Evolutionary conservation across 2,113 vertebrate species (phyloP).

Genomic region (Lasiurus borealis): DNA sequence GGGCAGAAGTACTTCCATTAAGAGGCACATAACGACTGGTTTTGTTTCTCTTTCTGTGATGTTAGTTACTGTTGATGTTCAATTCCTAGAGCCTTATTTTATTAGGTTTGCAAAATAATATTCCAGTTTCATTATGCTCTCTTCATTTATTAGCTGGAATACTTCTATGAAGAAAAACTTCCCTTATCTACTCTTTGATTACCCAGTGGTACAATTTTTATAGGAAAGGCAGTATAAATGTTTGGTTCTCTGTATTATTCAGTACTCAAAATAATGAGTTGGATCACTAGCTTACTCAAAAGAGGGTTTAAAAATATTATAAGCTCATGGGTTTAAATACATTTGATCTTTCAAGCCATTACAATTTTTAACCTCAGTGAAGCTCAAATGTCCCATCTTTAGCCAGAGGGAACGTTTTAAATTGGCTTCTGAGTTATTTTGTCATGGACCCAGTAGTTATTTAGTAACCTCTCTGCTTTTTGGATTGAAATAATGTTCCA

Average conservation of each 20-base stretch:
- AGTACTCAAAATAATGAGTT: slow-evolving; percentile 52
- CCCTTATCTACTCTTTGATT: slow-evolving; percentile 51
- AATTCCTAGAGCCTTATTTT: slow-evolving; percentile 58
- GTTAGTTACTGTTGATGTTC: slow-evolving; percentile 39
- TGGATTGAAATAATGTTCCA: not conserved
- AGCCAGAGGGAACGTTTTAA: not conserved
- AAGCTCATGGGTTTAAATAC: slow-evolving; percentile 61
- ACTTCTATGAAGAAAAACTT: slow-evolving; percentile 51
- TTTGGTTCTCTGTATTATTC: slow-evolving; percentile 46
- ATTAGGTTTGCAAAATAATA: slow-evolving; percentile 63
- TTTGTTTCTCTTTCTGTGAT: slow-evolving; percentile 33
- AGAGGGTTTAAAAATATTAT: not conserved
- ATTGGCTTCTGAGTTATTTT: slow-evolving; percentile 48
- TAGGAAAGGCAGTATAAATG: slow-evolving; percentile 38
- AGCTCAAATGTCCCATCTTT: slow-evolving; percentile 35
- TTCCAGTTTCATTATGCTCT: slow-evolving; percentile 48
- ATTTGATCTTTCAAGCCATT: slow-evolving; percentile 36
- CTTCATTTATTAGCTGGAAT: slow-evolving; percentile 49
- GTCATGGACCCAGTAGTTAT: not conserved
- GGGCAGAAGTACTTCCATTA: slow-evolving; percentile 29
- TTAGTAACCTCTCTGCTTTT: slow-evolving; percentile 20
- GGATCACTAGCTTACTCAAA: slow-evolving; percentile 9
- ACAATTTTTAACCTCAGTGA: slow-evolving; percentile 37
- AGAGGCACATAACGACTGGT: slow-evolving; percentile 28
- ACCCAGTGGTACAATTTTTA: slow-evolving; percentile 40